Conservation (phyloP, 1,140 invertebrate genomes). For the Neotoxoptera formosana region DNA sequence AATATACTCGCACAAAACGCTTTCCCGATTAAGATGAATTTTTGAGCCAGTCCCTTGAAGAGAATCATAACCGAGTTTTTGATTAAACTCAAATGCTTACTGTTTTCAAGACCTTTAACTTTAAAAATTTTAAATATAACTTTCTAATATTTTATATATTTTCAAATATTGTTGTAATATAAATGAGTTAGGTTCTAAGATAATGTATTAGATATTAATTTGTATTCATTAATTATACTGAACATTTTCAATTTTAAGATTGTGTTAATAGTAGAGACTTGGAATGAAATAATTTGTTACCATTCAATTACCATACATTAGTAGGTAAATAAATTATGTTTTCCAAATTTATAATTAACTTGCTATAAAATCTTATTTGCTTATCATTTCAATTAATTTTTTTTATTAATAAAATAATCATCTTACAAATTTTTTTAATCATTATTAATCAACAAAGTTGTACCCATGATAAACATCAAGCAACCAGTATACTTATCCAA, state of each 20-base stretch:
- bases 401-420: too few relatives aligned
- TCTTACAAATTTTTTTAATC: too few relatives aligned
- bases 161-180: neutral
- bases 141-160: neutral
- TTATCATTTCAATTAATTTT: neutral
- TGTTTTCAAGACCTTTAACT: neutral
- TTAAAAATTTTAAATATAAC: neutral
- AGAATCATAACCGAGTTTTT: too few relatives aligned
- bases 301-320: neutral
- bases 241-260: neutral
- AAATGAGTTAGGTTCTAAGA: neutral
- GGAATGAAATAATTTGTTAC: neutral
- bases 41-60: too few relatives aligned
- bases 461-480: too few relatives aligned
- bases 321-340: neutral
- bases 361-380: neutral
- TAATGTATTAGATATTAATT: too few relatives aligned
- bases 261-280: neutral
- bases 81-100: neutral
- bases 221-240: neutral
- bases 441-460: neutral
- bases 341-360: neutral
- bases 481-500: neutral
- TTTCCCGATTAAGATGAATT: too few relatives aligned
- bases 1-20: too few relatives aligned